These are phyloP conservation scores for Nyleta sp. DNA, from an alignment of 2,888 invertebrate genomes.

Conservation along the genomic window DNA sequence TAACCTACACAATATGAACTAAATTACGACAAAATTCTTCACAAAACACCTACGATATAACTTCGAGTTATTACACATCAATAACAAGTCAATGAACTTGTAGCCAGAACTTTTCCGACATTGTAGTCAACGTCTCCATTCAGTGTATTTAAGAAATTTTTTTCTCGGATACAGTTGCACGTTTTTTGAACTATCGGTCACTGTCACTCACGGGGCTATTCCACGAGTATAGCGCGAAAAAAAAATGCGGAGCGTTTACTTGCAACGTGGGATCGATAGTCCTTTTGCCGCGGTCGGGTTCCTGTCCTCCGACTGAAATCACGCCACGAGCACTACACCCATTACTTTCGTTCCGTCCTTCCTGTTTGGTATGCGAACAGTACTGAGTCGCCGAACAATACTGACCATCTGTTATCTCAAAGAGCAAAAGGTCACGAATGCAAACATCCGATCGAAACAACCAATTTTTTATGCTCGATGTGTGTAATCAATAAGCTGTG, in stretches of 20 bases:
- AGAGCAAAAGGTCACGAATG: background rate
- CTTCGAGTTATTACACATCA: background rate
- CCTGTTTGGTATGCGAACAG: slow-evolving; percentile 27
- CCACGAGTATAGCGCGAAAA: slow-evolving; percentile 15
- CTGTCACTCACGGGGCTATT: slow-evolving; percentile 45
- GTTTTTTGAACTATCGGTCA: slow-evolving; percentile 47
- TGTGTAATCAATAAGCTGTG: slow-evolving; percentile 11
- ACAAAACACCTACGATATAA: too few species aligned
- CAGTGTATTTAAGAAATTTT: slow-evolving; percentile 22
- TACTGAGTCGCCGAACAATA: background rate
- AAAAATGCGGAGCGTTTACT: slow-evolving; percentile 43
- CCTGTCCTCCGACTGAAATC: slow-evolving; percentile 37
- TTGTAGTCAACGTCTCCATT: slow-evolving; percentile 15
- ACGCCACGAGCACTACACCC: slow-evolving; percentile 33
- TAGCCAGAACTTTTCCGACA: background rate
- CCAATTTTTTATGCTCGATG: slow-evolving; percentile 15
- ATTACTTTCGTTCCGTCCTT: slow-evolving; percentile 28
- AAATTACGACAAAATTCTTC: too few species aligned
- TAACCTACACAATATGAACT: too few species aligned
- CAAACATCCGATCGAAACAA: slow-evolving; percentile 3
- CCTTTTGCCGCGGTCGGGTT: slow-evolving; percentile 44
- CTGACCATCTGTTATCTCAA: background rate
- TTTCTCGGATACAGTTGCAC: slow-evolving; percentile 13
- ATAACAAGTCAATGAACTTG: background rate
- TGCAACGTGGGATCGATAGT: slow-evolving; percentile 37